Evolutionary conservation across 2,888 invertebrate genomes (phyloP).

Genomic region (Drosophila basisetae): DNA sequence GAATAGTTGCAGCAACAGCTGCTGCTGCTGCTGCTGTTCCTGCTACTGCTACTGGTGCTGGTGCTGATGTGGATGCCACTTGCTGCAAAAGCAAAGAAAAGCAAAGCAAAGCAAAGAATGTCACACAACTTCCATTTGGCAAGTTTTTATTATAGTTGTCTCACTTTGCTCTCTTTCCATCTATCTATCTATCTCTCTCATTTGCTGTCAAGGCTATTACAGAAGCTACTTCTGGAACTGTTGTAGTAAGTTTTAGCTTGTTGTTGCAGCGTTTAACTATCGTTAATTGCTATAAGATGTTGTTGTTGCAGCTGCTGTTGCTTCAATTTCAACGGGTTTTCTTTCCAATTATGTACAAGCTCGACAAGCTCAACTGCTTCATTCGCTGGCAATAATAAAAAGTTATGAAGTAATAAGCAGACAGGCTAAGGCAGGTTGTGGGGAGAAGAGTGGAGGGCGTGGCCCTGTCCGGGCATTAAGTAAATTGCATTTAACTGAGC

Average conservation of each 20-base stretch:
- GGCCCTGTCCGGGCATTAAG: constrained; percentile 49
- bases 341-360: constrained; percentile 64
- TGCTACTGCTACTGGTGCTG: constrained; percentile 22
- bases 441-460: background rate
- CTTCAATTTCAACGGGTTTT: constrained; percentile 68
- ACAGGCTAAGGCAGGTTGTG: background rate
- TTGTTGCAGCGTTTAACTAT: constrained; percentile 53
- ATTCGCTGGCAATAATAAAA: constrained; percentile 71
- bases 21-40: constrained; percentile 39
- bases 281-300: constrained; percentile 60
- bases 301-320: constrained; percentile 34
- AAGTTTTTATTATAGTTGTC: constrained; percentile 21
- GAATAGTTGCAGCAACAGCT: constrained; percentile 59
- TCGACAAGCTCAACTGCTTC: constrained; percentile 66
- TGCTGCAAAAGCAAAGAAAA: constrained; percentile 35
- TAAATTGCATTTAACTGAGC: constrained; percentile 60
- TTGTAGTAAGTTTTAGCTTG: constrained; percentile 21
- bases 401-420: constrained; percentile 71
- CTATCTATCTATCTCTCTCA: constrained; percentile 10
- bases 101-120: constrained; percentile 56
- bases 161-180: background rate
- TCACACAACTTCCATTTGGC: constrained; percentile 51
- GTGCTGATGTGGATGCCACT: constrained; percentile 38
- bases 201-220: constrained; percentile 68
- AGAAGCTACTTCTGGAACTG: constrained; percentile 21